These are phyloP conservation scores for Trachelipus rathkii DNA, from an alignment of 1,140 invertebrate species.

Conservation along the genomic window DNA sequence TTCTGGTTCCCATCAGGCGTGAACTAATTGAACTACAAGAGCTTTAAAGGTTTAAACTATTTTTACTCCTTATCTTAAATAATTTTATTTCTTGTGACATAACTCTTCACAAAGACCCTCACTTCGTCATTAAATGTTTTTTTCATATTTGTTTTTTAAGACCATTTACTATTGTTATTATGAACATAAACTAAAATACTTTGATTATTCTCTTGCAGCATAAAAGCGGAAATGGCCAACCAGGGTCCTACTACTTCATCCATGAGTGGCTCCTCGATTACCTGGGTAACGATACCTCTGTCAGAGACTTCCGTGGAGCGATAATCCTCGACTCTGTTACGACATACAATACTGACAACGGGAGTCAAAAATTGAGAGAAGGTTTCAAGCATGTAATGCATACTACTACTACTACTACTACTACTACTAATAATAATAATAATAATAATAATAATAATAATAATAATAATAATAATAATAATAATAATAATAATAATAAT, in stretches of 20 bases:
- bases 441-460: too few relatives aligned
- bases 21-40: background rate
- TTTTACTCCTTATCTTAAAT: background rate
- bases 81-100: too few relatives aligned
- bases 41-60: too few relatives aligned
- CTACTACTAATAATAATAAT: too few relatives aligned
- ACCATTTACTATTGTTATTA: too few relatives aligned
- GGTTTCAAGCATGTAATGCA: background rate
- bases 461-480: too few relatives aligned
- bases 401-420: too few relatives aligned
- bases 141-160: background rate
- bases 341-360: constrained; percentile 18
- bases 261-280: constrained; percentile 10
- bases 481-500: too few relatives aligned
- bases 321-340: constrained; percentile 24
- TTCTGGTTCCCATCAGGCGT: too few relatives aligned
- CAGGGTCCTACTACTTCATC: constrained; percentile 16
- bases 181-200: background rate
- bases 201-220: background rate
- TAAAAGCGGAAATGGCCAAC: background rate
- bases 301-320: constrained; percentile 8
- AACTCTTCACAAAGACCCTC: background rate
- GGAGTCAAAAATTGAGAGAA: background rate
- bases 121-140: background rate
- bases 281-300: background rate